Evolutionary conservation across 2,113 vertebrate species (phyloP).

Genomic region (Engraulis encrasicolus): DNA sequence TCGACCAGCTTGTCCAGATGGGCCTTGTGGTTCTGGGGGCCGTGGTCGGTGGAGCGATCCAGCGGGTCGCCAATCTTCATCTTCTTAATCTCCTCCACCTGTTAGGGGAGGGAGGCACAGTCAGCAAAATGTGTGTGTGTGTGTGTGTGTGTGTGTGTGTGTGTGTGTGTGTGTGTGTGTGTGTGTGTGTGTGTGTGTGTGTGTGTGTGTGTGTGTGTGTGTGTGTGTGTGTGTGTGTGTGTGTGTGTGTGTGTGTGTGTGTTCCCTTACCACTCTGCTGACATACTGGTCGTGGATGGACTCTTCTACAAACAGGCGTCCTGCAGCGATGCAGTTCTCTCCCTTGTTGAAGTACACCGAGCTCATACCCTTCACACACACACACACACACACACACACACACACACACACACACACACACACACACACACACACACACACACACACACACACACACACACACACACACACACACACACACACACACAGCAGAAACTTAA

Average conservation of each 20-base stretch:
- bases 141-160: too few species aligned
- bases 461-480: too few species aligned
- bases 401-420: too few species aligned
- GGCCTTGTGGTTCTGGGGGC: slow-evolving; percentile 87
- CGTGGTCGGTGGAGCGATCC: slow-evolving; percentile 84
- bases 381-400: too few species aligned
- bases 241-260: too few species aligned
- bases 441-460: too few species aligned
- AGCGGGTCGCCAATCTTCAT: slow-evolving; percentile 87
- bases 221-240: neutral
- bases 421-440: too few species aligned
- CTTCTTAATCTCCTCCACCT: slow-evolving; percentile 82
- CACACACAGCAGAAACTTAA: too few species aligned
- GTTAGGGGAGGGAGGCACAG: slow-evolving; percentile 50
- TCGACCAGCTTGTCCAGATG: slow-evolving; percentile 83
- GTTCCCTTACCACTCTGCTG: slow-evolving; percentile 76
- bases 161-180: neutral
- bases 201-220: neutral
- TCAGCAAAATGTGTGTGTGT: too few species aligned
- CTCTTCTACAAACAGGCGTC: slow-evolving; percentile 85
- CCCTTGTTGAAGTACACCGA: neutral
- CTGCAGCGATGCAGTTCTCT: slow-evolving; percentile 81
- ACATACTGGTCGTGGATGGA: slow-evolving; percentile 82
- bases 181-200: neutral
- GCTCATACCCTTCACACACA: slow-evolving; percentile 80